Conservation (phyloP, 2,797 vertebrate species). For the Phalanger gymnotis region DNA sequence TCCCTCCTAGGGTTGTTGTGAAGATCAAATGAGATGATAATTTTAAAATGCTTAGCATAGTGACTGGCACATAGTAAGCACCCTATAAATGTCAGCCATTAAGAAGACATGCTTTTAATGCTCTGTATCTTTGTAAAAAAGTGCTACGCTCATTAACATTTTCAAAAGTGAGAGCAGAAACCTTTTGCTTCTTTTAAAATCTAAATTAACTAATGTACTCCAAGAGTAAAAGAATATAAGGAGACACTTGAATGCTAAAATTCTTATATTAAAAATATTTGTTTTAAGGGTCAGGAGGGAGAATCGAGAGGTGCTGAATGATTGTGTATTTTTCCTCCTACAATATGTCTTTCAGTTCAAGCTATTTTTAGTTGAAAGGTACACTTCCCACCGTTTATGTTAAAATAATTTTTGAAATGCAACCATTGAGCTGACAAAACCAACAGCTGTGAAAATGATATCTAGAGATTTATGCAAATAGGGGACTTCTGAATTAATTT, state of each 20-base stretch:
- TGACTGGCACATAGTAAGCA: not conserved
- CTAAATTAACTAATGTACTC: conserved; percentile 44
- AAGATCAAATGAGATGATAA: not conserved
- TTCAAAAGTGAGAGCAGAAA: conserved; percentile 55
- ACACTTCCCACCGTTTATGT: conserved; percentile 83
- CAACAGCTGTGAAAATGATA: conserved; percentile 86
- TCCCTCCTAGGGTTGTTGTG: not conserved
- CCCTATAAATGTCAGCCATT: not conserved
- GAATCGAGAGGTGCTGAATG: conserved; percentile 62
- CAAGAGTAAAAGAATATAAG: conserved; percentile 60
- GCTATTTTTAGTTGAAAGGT: conserved; percentile 87
- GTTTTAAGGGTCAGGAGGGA: conserved; percentile 48
- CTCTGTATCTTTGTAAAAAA: conserved; percentile 24
- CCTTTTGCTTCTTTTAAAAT: conserved; percentile 42
- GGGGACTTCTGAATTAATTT: conserved; percentile 84
- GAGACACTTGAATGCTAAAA: conserved; percentile 59
- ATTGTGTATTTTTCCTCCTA: conserved; percentile 61
- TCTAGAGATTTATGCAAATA: conserved; percentile 87
- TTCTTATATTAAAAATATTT: conserved; percentile 49
- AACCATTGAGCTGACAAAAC: conserved; percentile 85
- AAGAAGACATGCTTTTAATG: not conserved
- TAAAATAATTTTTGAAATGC: conserved; percentile 86
- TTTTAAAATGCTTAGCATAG: not conserved
- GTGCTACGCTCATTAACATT: conserved; percentile 46
- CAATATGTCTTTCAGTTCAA: conserved; percentile 68